phyloP scores from a whole-genome alignment of 64 coral and sea anemone species.

The Pocillopora damicornis region DNA sequence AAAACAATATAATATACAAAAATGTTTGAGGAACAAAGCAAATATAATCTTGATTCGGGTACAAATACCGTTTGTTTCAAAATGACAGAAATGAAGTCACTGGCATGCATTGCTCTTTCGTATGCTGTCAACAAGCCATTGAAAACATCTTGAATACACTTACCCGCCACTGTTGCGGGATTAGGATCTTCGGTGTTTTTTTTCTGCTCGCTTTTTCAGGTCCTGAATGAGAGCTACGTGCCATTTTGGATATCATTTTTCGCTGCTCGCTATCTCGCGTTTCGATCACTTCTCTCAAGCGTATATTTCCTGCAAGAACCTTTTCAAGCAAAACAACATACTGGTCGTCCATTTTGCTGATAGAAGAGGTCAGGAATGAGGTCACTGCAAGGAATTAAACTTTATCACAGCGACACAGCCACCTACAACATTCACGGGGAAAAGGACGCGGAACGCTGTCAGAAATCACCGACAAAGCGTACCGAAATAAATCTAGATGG shows the following conservation, averaged over 20 bases:
- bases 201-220: neutral
- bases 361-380: too few relatives aligned
- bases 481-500: too few relatives aligned
- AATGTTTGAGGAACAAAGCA: too few relatives aligned
- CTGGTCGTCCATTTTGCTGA: neutral
- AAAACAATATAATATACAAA: too few relatives aligned
- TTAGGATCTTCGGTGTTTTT: neutral
- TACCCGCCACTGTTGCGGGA: neutral
- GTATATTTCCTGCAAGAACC: neutral
- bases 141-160: neutral
- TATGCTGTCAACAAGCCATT: neutral
- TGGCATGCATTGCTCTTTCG: too few relatives aligned
- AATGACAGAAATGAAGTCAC: too few relatives aligned
- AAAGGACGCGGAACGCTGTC: too few relatives aligned
- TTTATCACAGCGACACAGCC: neutral
- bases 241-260: neutral
- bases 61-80: too few relatives aligned
- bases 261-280: neutral
- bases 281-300: neutral
- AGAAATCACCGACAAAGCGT: too few relatives aligned
- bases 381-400: neutral
- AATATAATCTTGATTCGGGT: too few relatives aligned
- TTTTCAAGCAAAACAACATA: neutral
- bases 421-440: too few relatives aligned
- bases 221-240: neutral